phyloP scores from a whole-genome alignment of 2,113 vertebrate species.

The Lepisosteus osseus region DNA sequence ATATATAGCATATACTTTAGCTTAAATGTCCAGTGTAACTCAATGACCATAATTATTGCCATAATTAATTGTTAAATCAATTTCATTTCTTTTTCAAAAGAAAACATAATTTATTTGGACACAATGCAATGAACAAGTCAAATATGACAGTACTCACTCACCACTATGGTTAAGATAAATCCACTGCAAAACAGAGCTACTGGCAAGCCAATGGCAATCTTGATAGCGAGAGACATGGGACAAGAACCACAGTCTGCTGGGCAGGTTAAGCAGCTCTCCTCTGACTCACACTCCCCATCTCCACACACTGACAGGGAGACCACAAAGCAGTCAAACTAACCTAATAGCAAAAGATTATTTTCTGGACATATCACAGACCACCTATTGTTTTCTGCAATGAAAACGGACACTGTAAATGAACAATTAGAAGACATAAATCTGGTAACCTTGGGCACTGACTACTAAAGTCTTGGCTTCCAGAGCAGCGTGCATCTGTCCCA shows the following conservation, averaged over 20 bases:
- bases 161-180: slow-evolving; percentile 69
- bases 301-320: slow-evolving; percentile 58
- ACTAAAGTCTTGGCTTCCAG: slow-evolving; percentile 66
- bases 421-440: neutral
- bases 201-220: slow-evolving; percentile 63
- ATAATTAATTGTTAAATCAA: no score
- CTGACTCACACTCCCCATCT: slow-evolving; percentile 55
- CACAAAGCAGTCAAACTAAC: slow-evolving; percentile 3
- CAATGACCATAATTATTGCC: no score
- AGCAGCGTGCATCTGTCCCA: slow-evolving; percentile 65
- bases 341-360: no score
- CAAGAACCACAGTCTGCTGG: slow-evolving; percentile 70
- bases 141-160: slow-evolving; percentile 30
- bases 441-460: slow-evolving; percentile 64
- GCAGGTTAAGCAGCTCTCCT: slow-evolving; percentile 66
- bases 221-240: slow-evolving; percentile 62
- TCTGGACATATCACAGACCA: neutral
- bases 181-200: slow-evolving; percentile 60
- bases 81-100: no score
- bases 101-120: no score
- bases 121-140: neutral
- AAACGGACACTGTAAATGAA: neutral
- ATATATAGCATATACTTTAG: no score
- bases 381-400: neutral
- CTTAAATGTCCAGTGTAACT: no score